These are phyloP conservation scores for Irena cyanogastra DNA, from an alignment of 2,113 vertebrate genomes.

Conservation along the genomic window DNA sequence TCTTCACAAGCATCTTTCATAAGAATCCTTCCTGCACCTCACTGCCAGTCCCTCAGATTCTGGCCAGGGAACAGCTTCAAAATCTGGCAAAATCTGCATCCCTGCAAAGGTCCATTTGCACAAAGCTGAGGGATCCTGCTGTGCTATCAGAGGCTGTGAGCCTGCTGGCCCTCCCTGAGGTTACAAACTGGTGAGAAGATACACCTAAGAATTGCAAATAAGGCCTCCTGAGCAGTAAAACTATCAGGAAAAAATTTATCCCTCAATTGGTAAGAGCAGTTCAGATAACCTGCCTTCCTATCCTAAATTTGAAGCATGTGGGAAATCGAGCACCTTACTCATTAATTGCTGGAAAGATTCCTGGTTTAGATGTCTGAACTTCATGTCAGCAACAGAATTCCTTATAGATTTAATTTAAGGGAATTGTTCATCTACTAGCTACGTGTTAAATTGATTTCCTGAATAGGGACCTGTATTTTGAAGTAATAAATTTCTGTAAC, in stretches of 20 bases:
- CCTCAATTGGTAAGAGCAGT: not conserved
- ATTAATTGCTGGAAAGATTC: not conserved
- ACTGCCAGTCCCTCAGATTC: not conserved
- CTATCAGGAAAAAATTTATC: not conserved
- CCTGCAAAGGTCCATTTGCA: not conserved
- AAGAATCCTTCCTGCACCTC: not conserved
- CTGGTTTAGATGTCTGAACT: not conserved
- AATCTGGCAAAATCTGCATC: not conserved
- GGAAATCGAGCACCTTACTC: not conserved
- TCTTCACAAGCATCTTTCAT: not conserved
- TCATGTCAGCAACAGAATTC: not conserved
- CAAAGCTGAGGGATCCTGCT: not conserved
- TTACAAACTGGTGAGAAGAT: not conserved
- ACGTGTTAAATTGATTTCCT: not conserved
- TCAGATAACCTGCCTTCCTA: not conserved
- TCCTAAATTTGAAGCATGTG: slow-evolving; percentile 1
- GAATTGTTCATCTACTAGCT: not conserved
- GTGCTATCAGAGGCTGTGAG: not conserved
- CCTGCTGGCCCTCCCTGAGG: not conserved
- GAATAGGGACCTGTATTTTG: not conserved
- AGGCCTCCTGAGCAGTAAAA: not conserved
- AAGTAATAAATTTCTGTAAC: not conserved
- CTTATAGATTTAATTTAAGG: not conserved
- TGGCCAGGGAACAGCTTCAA: not conserved
- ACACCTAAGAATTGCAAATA: not conserved